phyloP scores from a whole-genome alignment of 2,113 vertebrate genomes.

The Podarcis cretensis region DNA sequence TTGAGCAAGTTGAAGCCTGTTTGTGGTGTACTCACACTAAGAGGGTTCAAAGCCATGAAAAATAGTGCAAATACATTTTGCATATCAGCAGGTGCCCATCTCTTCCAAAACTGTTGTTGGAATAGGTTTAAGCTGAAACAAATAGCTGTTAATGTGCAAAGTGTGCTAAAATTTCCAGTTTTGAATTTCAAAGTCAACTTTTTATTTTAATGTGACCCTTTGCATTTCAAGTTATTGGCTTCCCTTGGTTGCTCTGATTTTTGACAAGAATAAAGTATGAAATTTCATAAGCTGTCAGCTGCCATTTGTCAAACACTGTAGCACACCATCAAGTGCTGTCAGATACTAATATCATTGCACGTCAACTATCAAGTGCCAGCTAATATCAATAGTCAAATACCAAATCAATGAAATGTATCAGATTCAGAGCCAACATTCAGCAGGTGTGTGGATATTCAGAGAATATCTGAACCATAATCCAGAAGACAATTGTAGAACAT shows the following conservation, averaged over 20 bases:
- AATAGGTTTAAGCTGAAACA: neutral
- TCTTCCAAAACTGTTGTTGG: neutral
- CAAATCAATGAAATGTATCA: neutral
- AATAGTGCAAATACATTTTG: neutral
- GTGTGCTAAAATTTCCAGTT: neutral
- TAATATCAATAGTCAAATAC: neutral
- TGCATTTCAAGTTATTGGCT: neutral
- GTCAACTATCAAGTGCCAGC: neutral
- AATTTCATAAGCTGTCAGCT: neutral
- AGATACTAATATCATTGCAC: neutral
- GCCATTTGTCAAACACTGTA: neutral
- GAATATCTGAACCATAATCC: neutral
- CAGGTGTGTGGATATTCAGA: neutral
- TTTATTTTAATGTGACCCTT: neutral
- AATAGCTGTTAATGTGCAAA: neutral
- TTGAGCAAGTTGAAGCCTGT: neutral
- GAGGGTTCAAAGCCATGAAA: neutral
- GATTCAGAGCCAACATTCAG: neutral
- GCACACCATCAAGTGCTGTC: neutral
- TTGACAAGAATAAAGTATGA: neutral
- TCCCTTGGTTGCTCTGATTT: neutral
- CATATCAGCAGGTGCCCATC: neutral
- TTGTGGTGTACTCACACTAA: neutral
- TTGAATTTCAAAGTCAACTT: neutral
- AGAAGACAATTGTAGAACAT: neutral